Percentiles rank a stretch among this genome's conserved stretches.
Evolutionary conservation across 1,140 invertebrate species (phyloP).

Genomic region (Papilio dardanus): DNA sequence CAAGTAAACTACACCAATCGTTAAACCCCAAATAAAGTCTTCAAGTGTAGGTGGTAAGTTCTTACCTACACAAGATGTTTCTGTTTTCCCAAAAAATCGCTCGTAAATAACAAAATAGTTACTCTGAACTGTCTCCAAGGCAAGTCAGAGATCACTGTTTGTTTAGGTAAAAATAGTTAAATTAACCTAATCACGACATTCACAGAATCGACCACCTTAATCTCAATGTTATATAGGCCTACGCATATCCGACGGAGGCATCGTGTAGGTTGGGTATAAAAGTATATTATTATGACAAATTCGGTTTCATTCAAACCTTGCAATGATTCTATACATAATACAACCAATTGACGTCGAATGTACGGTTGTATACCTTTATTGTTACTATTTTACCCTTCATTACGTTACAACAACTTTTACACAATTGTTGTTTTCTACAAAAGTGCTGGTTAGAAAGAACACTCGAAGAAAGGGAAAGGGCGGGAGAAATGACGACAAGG

Average conservation of each 20-base stretch:
- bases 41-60: background rate
- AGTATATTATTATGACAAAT: too few species aligned
- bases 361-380: background rate
- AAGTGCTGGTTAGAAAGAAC: constrained; percentile 16
- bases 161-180: background rate
- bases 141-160: background rate
- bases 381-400: too few species aligned
- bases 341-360: background rate
- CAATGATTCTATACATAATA: background rate
- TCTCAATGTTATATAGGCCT: background rate
- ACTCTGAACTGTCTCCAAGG: background rate
- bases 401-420: background rate
- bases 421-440: background rate
- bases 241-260: background rate
- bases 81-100: background rate
- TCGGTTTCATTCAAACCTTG: background rate
- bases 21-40: background rate
- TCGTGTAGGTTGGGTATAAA: background rate
- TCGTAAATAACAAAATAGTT: background rate
- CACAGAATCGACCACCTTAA: background rate
- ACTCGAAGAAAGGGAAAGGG: background rate
- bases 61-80: background rate
- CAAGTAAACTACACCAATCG: too few species aligned
- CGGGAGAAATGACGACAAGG: background rate
- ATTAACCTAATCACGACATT: background rate